Conservation (phyloP, 2,888 invertebrate genomes). For the Synanthedon tipuliformis region DNA sequence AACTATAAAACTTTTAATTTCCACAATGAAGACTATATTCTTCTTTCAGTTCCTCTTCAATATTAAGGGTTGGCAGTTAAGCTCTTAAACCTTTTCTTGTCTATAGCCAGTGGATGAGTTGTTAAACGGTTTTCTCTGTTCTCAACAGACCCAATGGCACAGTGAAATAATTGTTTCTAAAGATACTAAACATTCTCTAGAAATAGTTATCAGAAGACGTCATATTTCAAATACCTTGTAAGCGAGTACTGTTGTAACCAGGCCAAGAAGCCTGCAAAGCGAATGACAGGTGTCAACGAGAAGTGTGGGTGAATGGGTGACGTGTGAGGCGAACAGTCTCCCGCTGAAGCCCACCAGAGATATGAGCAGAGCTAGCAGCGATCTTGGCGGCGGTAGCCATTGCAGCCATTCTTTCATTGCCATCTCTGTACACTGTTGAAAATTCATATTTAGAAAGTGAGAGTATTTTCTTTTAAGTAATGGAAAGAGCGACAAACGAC, state of each 20-base stretch:
- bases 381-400: slow-evolving; percentile 79
- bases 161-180: background rate
- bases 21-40: no score
- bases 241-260: slow-evolving; percentile 64
- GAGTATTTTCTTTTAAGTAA: no score
- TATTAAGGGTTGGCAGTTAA: no score
- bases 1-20: no score
- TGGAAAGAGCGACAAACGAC: no score
- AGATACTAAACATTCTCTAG: no score
- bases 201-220: background rate
- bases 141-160: no score
- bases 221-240: slow-evolving; percentile 36
- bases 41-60: no score
- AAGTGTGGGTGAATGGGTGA: slow-evolving; percentile 91
- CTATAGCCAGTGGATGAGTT: no score
- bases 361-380: slow-evolving; percentile 79
- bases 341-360: slow-evolving; percentile 82
- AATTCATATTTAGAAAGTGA: no score
- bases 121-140: no score
- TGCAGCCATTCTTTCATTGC: slow-evolving; percentile 83
- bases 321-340: slow-evolving; percentile 86
- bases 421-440: slow-evolving; percentile 50
- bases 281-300: slow-evolving; percentile 95
- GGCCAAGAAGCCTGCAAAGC: slow-evolving; percentile 91
- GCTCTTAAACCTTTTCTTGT: no score